phyloP scores from a whole-genome alignment of 2,113 vertebrate species.

The Ciconia stormi region DNA sequence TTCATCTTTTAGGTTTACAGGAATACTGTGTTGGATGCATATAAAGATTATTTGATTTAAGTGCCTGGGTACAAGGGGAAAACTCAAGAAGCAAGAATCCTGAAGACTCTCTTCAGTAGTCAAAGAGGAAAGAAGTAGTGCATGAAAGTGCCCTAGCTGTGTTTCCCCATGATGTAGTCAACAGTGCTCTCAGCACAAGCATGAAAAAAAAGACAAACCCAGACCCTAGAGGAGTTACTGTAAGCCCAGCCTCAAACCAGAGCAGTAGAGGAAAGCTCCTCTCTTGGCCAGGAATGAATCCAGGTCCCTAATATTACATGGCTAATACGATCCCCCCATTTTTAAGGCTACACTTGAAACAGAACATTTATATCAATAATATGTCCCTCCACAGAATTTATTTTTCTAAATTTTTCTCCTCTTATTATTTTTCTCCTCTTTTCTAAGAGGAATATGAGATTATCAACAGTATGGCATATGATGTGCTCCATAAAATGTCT shows the following conservation, averaged over 20 bases:
- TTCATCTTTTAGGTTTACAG: background rate
- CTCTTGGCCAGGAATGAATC: background rate
- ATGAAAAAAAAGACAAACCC: background rate
- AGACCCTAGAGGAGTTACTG: background rate
- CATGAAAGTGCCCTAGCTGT: background rate
- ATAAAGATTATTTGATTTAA: background rate
- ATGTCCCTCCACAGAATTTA: background rate
- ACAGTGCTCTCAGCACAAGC: background rate
- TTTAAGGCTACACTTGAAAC: background rate
- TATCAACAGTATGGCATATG: background rate
- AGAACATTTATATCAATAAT: background rate
- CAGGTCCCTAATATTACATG: background rate
- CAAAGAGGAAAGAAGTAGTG: background rate
- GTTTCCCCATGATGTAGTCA: background rate
- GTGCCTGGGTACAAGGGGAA: background rate
- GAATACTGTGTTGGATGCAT: background rate
- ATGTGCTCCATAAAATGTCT: background rate
- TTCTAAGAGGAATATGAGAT: background rate
- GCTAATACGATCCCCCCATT: background rate
- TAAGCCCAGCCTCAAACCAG: accelerated
- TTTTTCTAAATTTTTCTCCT: too few relatives aligned
- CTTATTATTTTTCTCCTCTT: too few relatives aligned
- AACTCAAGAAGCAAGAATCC: background rate
- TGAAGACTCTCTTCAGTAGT: background rate
- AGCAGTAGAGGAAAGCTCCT: background rate